Percentiles rank a stretch among this genome's conserved stretches.
These are phyloP conservation scores for Spheniscus humboldti DNA, from an alignment of 2,797 vertebrate genomes.

Conservation along the genomic window DNA sequence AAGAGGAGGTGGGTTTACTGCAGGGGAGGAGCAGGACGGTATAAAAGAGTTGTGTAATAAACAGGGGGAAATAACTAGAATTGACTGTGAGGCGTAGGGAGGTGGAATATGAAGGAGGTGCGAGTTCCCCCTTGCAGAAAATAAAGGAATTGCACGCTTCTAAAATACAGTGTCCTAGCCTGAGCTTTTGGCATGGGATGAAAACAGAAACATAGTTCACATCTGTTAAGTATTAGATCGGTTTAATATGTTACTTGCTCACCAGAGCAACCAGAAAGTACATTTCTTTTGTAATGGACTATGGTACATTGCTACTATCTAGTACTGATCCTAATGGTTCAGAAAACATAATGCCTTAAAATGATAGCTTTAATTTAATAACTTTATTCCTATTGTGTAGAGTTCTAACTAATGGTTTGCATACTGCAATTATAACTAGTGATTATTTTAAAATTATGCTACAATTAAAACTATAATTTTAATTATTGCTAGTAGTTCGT, in stretches of 20 bases:
- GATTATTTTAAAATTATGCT: not conserved
- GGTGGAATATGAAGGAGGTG: not conserved
- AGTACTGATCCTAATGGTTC: not conserved
- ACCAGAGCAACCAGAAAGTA: not conserved
- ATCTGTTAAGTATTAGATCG: not conserved
- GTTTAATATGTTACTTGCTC: constrained; percentile 36
- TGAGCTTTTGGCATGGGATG: not conserved
- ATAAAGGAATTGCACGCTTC: not conserved
- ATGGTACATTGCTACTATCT: not conserved
- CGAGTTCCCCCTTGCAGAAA: not conserved
- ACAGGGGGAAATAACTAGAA: not conserved
- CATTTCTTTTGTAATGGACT: not conserved
- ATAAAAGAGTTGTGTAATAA: not conserved
- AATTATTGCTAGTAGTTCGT: not conserved
- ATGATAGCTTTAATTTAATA: not conserved
- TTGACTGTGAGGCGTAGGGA: not conserved
- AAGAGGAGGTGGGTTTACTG: not conserved
- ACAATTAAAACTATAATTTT: not conserved
- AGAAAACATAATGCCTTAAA: not conserved
- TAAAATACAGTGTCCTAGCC: not conserved
- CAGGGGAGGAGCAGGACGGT: not conserved
- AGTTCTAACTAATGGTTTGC: not conserved
- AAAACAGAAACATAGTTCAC: constrained; percentile 23
- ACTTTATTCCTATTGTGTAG: not conserved
- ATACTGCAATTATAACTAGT: not conserved